Conservation (phyloP, 2,113 vertebrate genomes). For the Porphyrio hochstetteri region DNA sequence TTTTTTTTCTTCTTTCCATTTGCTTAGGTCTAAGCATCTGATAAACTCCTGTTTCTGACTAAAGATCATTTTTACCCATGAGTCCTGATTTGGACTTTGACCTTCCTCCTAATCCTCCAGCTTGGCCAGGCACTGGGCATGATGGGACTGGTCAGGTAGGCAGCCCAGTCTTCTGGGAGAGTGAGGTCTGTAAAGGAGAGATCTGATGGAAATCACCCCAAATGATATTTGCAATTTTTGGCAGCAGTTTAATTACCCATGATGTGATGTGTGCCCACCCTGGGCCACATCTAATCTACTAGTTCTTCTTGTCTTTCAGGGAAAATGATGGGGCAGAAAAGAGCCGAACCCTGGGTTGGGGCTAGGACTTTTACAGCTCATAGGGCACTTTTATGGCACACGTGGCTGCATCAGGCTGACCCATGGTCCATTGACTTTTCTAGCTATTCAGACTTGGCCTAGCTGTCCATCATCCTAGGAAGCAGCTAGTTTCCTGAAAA, state of each 20-base stretch:
- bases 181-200: background rate
- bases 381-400: background rate
- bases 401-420: background rate
- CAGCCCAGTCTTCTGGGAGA: background rate
- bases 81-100: background rate
- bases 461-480: background rate
- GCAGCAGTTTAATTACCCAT: background rate
- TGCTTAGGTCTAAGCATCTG: background rate
- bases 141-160: background rate
- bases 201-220: background rate
- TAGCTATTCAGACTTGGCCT: background rate
- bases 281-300: background rate
- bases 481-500: background rate
- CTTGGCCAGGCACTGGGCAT: background rate
- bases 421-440: background rate
- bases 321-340: background rate
- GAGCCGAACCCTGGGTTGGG: background rate
- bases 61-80: background rate
- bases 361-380: background rate
- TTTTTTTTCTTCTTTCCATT: background rate
- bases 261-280: background rate
- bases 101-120: background rate
- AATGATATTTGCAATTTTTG: background rate
- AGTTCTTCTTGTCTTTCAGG: background rate
- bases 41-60: background rate